Base-by-base conservation (phyloP, 1,140 invertebrate species). In the Ephestia elutella region DNA sequence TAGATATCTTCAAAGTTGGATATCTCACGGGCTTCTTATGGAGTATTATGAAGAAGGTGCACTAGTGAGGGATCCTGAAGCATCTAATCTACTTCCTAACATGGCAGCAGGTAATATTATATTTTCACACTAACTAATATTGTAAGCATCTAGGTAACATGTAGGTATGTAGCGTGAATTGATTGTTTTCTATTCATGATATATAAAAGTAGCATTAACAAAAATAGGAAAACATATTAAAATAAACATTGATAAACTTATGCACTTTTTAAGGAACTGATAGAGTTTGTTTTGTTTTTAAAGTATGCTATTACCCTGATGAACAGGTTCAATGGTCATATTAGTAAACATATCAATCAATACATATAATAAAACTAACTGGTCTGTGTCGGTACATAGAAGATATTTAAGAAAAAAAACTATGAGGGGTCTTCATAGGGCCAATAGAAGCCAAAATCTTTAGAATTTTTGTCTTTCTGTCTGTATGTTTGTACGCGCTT, bases 31-130 rank as follows among this genome's bases (percentile, higher is more conserved):
- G 7, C 86, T 92, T 44, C 73, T 96, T 48, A 86, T 90, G 60
- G 91, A 92, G 59, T 95, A 93, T 90, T 98, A 97, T 88, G 95
- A 97, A 83, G 91, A 94, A 57, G 95, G 94, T 91, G 93, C 96
- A 49, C 93, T 97, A 71, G 80, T 97, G 19, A 78, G 93, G 57
- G 94, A 96, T 85, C 90, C 92, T 66, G 95, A 97, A 80, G 91
- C 92, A 66, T 92, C 90, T 62, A 92, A 91, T 64, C 91, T 95
- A 82, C 83, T 98, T 57, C 94, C 95, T 28, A 94, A 93, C 82
- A 92, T 96, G 86, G 95, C 95, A 58, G 93, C 94, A 89, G 95
- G 95, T 96, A 83, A 64, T 55, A 32, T 53, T 20, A 18, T 50
- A 20, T 54, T 30, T 30, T 11, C 20, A 25, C 2, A 50, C 5